Conservation (phyloP, 1,140 invertebrate species). For the Prorops nasuta region DNA sequence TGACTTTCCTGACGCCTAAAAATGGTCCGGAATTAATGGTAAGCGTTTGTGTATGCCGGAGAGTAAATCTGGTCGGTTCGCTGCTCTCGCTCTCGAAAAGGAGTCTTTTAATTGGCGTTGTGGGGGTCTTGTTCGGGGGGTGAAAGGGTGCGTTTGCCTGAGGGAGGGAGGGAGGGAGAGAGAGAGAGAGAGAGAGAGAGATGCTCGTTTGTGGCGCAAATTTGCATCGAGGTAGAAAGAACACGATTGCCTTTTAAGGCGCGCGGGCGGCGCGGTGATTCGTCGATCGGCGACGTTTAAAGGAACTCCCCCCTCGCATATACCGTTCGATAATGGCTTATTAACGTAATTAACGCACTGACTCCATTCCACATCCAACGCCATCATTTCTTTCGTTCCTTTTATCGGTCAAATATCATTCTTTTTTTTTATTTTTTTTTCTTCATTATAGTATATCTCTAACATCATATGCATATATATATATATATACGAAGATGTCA, state of each 20-base stretch:
- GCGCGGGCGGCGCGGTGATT: too few relatives aligned
- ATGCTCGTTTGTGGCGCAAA: background rate
- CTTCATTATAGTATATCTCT: too few relatives aligned
- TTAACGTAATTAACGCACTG: background rate
- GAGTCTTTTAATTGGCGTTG: conserved; percentile 52
- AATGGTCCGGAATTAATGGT: too few relatives aligned
- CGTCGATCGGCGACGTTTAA: conserved; percentile 21
- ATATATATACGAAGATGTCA: too few relatives aligned
- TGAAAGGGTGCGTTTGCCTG: conserved; percentile 35
- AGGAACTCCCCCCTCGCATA: conserved; percentile 1
- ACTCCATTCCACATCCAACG: too few relatives aligned
- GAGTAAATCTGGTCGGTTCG: background rate
- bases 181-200: background rate
- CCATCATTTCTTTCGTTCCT: too few relatives aligned
- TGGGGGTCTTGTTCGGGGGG: conserved; percentile 16
- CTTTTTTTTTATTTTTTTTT: too few relatives aligned
- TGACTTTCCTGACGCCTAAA: too few relatives aligned
- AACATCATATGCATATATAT: too few relatives aligned
- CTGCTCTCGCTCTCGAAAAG: conserved; percentile 34
- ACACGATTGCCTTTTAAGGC: conserved; percentile 22
- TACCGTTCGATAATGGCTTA: background rate
- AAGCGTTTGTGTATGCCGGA: too few relatives aligned
- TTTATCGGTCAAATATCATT: too few relatives aligned
- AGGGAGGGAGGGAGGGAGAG: conserved; percentile 6
- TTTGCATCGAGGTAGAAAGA: conserved; percentile 1